These are phyloP conservation scores for Drymonia ruficornis DNA, from an alignment of 2,888 invertebrate species.

Conservation along the genomic window DNA sequence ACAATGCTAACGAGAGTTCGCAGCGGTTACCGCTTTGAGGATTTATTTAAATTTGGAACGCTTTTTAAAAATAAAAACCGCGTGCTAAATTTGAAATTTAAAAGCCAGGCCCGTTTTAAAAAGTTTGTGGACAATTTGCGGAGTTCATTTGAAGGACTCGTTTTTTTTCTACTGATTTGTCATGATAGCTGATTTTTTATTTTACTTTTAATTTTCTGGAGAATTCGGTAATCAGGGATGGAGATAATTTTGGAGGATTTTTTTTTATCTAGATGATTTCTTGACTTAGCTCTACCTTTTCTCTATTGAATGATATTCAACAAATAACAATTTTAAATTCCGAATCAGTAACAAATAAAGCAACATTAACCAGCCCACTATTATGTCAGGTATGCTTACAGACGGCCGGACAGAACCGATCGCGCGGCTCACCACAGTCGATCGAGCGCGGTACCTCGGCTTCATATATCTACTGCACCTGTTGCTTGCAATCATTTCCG, in stretches of 20 bases:
- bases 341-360: too few species aligned
- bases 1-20: constrained; percentile 13
- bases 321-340: too few species aligned
- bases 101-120: constrained; percentile 19
- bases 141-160: constrained; percentile 17
- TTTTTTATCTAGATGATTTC: too few species aligned
- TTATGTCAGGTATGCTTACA: constrained; percentile 2
- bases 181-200: constrained; percentile 4
- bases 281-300: too few species aligned
- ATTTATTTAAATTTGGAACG: constrained; percentile 47
- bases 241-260: neutral
- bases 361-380: neutral
- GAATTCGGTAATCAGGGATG: neutral
- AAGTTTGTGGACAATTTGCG: constrained; percentile 35
- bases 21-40: constrained; percentile 32
- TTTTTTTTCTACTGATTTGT: constrained; percentile 19
- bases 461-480: constrained; percentile 3
- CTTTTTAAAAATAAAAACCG: constrained; percentile 39
- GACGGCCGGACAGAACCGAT: neutral
- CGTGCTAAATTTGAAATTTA: constrained; percentile 37
- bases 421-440: neutral
- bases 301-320: too few species aligned
- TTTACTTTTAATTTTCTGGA: neutral
- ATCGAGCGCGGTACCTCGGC: neutral
- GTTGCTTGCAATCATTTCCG: constrained; percentile 4